These are phyloP conservation scores for Porites lobata DNA, from an alignment of 92 coral and sea anemone species.

Conservation along the genomic window DNA sequence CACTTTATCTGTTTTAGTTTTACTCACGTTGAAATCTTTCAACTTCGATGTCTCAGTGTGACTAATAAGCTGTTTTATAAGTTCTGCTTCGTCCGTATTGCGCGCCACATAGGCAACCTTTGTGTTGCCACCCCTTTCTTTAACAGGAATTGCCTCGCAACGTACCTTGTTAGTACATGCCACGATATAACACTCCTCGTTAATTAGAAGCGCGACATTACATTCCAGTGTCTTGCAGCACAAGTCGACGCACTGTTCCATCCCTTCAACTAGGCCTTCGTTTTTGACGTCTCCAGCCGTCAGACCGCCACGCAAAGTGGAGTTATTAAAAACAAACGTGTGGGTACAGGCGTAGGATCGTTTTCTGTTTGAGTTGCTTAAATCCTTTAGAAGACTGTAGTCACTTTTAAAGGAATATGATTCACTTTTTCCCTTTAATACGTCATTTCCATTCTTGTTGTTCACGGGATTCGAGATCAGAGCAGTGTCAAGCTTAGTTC, in stretches of 20 bases:
- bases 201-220: slow-evolving; percentile 68
- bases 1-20: background rate
- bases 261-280: slow-evolving; percentile 65
- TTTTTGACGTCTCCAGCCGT: slow-evolving; percentile 77
- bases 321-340: slow-evolving; percentile 75
- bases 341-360: slow-evolving; percentile 75
- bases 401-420: slow-evolving; percentile 34
- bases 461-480: background rate
- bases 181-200: slow-evolving; percentile 63
- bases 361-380: slow-evolving; percentile 4
- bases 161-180: slow-evolving; percentile 66
- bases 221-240: slow-evolving; percentile 89
- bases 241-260: slow-evolving; percentile 76
- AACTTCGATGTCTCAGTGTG: slow-evolving; percentile 7
- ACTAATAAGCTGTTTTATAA: slow-evolving; percentile 62
- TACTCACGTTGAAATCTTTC: background rate
- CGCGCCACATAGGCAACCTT: slow-evolving; percentile 81
- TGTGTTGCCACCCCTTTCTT: background rate
- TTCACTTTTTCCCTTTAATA: background rate
- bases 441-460: background rate
- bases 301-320: slow-evolving; percentile 74
- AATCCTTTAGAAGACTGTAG: slow-evolving; percentile 33
- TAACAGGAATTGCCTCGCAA: slow-evolving; percentile 76
- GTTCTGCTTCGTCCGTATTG: slow-evolving; percentile 52
- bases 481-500: background rate